Conservation (phyloP, 2,888 invertebrate genomes). For the Acronicta alni region DNA sequence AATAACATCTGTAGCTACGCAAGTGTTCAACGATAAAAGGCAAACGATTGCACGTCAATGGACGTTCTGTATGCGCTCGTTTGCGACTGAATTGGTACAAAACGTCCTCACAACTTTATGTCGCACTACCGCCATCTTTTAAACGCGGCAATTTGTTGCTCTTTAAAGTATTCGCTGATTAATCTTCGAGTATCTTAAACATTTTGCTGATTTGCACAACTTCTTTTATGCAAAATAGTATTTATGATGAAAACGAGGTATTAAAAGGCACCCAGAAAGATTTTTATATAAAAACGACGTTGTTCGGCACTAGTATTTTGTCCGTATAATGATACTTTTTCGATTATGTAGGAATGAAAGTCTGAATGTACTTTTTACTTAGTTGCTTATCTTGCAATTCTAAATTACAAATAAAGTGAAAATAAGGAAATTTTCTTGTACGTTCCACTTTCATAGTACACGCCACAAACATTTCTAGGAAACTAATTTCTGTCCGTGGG, state of each 20-base stretch:
- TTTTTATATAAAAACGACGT: no score
- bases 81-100: slow-evolving; percentile 6
- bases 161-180: slow-evolving; percentile 35
- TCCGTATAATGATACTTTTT: neutral
- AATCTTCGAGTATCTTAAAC: slow-evolving; percentile 15
- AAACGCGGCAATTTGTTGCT: slow-evolving; percentile 25
- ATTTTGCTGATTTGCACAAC: no score
- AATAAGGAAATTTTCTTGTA: slow-evolving; percentile 29
- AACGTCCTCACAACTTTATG: slow-evolving; percentile 29
- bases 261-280: no score
- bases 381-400: neutral
- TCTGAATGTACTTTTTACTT: no score
- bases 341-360: no score
- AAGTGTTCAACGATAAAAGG: slow-evolving; percentile 14
- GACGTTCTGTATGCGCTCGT: slow-evolving; percentile 18
- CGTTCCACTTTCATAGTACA: slow-evolving; percentile 23
- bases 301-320: no score
- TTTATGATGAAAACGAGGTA: no score
- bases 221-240: slow-evolving; percentile 16
- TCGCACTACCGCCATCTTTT: slow-evolving; percentile 20
- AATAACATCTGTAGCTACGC: slow-evolving; percentile 14
- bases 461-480: slow-evolving; percentile 26
- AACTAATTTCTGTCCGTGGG: slow-evolving; percentile 35
- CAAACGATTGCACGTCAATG: slow-evolving; percentile 26
- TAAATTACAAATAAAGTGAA: slow-evolving; percentile 34